Percentiles rank a stretch among this genome's conserved stretches.
These are phyloP conservation scores for Istiophorus platypterus DNA, from an alignment of 2,113 vertebrate species.

Conservation along the genomic window DNA sequence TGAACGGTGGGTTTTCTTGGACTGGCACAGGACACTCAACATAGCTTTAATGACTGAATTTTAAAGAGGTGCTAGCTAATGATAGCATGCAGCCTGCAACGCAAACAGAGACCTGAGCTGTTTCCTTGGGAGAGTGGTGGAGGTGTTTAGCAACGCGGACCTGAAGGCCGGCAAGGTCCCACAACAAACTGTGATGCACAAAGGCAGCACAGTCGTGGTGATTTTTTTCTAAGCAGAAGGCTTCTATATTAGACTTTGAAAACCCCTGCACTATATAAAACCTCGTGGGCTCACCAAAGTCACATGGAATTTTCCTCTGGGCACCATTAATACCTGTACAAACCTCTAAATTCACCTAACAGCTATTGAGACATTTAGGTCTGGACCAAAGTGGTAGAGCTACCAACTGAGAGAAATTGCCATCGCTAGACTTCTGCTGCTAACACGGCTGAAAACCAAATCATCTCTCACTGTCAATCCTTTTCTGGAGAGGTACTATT, in stretches of 20 bases:
- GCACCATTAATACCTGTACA: not conserved
- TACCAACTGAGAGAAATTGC: not conserved
- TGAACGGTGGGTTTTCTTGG: not conserved
- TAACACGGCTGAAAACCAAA: not conserved
- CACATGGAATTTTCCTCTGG: not conserved
- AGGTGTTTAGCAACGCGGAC: not conserved
- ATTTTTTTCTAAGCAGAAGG: not conserved
- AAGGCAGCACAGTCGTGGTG: not conserved
- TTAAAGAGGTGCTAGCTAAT: not conserved
- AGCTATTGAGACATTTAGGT: not conserved
- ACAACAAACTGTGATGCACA: not conserved
- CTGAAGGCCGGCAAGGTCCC: not conserved
- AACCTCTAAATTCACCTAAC: not conserved
- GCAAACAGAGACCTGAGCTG: not conserved
- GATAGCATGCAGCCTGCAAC: not conserved
- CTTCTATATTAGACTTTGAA: not conserved
- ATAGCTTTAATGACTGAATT: not conserved
- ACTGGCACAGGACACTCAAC: not conserved
- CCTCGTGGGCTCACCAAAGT: not conserved
- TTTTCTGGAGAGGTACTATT: not conserved
- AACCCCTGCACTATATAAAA: not conserved
- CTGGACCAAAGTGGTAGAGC: not conserved
- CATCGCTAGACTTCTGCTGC: not conserved
- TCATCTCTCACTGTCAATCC: not conserved
- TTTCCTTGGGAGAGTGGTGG: not conserved